Base-by-base conservation (phyloP, 2,113 vertebrate genomes). In the Crotalus horridus region DNA sequence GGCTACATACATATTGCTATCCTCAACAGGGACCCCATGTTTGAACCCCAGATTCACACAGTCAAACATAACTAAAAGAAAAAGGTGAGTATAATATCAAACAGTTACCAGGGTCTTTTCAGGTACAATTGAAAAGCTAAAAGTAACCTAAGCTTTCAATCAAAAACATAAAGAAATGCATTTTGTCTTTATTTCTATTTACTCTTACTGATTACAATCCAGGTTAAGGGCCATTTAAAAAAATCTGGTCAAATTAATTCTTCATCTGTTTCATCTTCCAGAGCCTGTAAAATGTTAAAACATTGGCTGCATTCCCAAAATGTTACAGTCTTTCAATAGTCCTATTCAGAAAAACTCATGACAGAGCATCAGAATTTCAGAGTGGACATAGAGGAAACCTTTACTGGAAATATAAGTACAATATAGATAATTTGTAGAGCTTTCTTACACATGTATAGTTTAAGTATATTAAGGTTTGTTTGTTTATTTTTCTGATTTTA, bases 21-120 rank as follows among this genome's bases (percentile, higher is more conserved):
- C 89, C 93, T 89, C 94, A 95, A 91, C 88, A 90, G 92, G 94
- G 55, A 95, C 88, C 56, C 8, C 74, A 39, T 69, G 21, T 74
- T 21, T 87, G 64, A 54, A 21, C 21, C 23, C 20, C 4, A 61
- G 59, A 43, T 69, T 81, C 43, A n/a, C 43, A 13, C 53, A 74
- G 51, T 26, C 58, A 90, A 87, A 61, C 43, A 53, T 87, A n/a
- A 87, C 2, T 54, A 13, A 90, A 9, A n/a, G 46, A 87, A 33
- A 86, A 88, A 89, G 23, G 46, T 93, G 46, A 26, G 21, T 86
- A 90, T 85, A 12, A 58, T 88, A 48, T 89, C 39, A 51, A 93
- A 1, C 1, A 56, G 54, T 7, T 1, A 3, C 0, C 53, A 46
- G 54, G 0, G 89, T 59, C 26, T 0, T 7, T 0, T n/a, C 58